Percentiles rank a stretch among this genome's conserved stretches.
phyloP scores from a whole-genome alignment of 2,888 invertebrate genomes.

The Papilio gigon region DNA sequence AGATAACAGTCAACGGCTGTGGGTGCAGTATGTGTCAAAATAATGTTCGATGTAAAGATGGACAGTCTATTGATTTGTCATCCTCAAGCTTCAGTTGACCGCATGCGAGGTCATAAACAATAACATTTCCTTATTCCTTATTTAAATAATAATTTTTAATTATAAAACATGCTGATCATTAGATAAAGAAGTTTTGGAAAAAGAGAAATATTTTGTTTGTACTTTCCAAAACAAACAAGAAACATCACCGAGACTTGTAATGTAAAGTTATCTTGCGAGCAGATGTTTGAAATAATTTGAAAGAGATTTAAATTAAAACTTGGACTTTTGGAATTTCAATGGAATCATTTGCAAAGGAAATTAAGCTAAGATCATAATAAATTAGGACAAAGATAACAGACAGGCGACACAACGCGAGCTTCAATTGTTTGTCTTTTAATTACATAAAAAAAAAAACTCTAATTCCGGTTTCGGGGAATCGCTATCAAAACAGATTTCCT shows the following conservation, averaged over 20 bases:
- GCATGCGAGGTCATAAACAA: no score
- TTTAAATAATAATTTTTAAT: no score
- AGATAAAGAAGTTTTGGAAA: no score
- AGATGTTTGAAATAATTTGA: constrained; percentile 23
- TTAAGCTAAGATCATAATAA: constrained; percentile 14
- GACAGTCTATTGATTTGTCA: no score
- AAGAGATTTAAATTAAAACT: constrained; percentile 29
- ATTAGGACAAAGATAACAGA: background rate
- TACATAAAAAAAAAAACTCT: background rate
- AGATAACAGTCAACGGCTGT: no score
- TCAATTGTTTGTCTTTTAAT: constrained; percentile 3
- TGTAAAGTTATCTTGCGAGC: constrained; percentile 21
- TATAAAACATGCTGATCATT: no score
- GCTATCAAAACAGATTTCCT: background rate
- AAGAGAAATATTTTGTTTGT: background rate
- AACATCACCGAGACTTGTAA: constrained; percentile 14
- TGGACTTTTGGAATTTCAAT: constrained; percentile 26
- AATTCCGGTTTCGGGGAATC: background rate
- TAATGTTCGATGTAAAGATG: no score
- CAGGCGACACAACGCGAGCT: background rate
- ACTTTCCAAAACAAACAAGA: background rate
- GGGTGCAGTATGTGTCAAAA: no score
- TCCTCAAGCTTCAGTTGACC: no score
- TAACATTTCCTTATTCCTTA: background rate
- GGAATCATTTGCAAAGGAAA: constrained; percentile 27